phyloP scores from a whole-genome alignment of 1,140 invertebrate species.

The Bombus affinis region DNA sequence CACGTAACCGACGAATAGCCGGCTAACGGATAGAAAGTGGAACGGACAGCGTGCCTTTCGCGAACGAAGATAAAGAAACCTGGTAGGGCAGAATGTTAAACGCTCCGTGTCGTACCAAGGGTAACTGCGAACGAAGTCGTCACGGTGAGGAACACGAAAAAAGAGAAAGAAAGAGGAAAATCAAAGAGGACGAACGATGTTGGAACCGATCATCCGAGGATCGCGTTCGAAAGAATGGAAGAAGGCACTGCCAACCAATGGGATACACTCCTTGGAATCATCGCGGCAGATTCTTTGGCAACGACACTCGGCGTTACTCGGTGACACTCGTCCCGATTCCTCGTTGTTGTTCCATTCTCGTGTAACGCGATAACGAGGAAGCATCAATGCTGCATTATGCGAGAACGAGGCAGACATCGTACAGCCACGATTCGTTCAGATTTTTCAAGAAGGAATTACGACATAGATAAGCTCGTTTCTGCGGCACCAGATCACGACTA shows the following conservation, averaged over 20 bases:
- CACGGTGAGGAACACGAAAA: too few relatives aligned
- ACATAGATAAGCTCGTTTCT: constrained; percentile 15
- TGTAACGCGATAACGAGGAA: constrained; percentile 28
- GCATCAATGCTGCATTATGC: constrained; percentile 60
- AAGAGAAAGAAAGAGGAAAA: not conserved
- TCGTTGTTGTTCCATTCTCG: constrained; percentile 24
- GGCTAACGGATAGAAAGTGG: not conserved
- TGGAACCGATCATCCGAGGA: not conserved
- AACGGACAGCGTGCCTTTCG: not conserved
- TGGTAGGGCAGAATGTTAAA: not conserved
- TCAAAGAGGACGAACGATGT: not conserved
- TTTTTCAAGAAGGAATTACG: constrained; percentile 36
- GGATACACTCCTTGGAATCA: constrained; percentile 30
- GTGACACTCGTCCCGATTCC: not conserved
- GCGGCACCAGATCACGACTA: not conserved
- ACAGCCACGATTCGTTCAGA: not conserved
- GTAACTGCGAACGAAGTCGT: too few relatives aligned
- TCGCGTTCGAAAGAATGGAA: not conserved
- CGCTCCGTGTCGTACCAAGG: too few relatives aligned
- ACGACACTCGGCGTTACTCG: constrained; percentile 14
- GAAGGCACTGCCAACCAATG: not conserved
- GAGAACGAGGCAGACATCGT: constrained; percentile 12
- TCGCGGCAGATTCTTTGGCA: constrained; percentile 41
- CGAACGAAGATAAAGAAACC: not conserved
- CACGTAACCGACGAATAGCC: too few relatives aligned